Evolutionary conservation across 2,888 invertebrate genomes (phyloP), one percentile per base, ranked within the genome.

Genomic region (Sphaeridia pumilis): DNA sequence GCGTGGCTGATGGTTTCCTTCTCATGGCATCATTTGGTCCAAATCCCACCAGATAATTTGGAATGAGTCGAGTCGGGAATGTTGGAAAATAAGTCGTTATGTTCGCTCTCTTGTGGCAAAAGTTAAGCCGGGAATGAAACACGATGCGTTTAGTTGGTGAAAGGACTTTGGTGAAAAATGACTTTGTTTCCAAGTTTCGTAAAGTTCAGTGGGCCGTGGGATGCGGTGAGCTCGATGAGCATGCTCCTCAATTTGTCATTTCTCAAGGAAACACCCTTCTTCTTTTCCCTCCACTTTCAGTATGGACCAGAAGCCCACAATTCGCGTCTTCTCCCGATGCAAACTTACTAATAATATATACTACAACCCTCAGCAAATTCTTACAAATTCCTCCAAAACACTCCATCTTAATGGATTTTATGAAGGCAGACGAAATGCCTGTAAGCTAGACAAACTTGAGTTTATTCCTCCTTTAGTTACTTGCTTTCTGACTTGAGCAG

Each of bases 161-260:
- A 56, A 58, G 58, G 45, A 45, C 49, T 49, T 46, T 49, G 50
- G 54, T 58, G 58, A 58, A 56, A 58, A 56, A 58, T 58, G 56
- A 52, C 38, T 47, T n/a, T 42, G 50, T 51, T 58, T 54, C 50
- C 52, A 56, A 58, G 53, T 55, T 50, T 43, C 48, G 55, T 47
- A 46, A 52, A 34, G 36, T 52, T 41, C 26, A 52, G 47, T 56
- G 51, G 54, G 56, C 54, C 54, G 56, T 56, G n/a, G n/a, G n/a
- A n/a, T n/a, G 34, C n/a, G n/a, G n/a, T 41, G 48, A 53, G 54
- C 56, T 57, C 57, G 57, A 49, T 46, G 55, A 51, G 58, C 57
- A 57, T 59, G 46, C 52, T 53, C 50, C 52, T 57, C 58, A 59
- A 59, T 59, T 59, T 59, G 58, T 59, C 58, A 59, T 47, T 52